Conservation (phyloP, 2,888 invertebrate species). For the Ophion slaviceki region DNA sequence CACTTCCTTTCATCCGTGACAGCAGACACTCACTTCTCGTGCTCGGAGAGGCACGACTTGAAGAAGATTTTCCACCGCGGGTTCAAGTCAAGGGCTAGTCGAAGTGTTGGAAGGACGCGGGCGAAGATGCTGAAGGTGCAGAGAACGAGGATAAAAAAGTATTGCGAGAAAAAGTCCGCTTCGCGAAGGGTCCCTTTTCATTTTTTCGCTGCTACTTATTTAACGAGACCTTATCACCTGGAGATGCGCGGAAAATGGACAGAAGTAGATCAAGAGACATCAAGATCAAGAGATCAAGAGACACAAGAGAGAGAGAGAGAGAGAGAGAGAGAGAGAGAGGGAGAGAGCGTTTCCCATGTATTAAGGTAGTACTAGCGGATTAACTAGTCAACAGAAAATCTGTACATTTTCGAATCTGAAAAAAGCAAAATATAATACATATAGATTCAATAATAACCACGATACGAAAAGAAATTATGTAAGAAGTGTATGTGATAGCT, state of each 20-base stretch:
- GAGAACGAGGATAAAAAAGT: slow-evolving; percentile 22
- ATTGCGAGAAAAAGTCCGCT: slow-evolving; percentile 18
- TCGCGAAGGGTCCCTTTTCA: slow-evolving; percentile 65
- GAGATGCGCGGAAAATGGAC: slow-evolving; percentile 14
- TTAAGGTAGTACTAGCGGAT: background rate
- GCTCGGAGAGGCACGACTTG: slow-evolving; percentile 60
- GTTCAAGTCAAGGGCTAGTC: slow-evolving; percentile 38
- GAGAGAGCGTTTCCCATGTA: background rate
- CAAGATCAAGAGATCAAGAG: too few species aligned
- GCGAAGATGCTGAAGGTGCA: slow-evolving; percentile 34
- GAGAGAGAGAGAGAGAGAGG: too few species aligned
- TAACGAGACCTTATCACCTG: slow-evolving; percentile 25
- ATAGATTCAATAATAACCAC: too few species aligned
- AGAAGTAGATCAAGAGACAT: background rate
- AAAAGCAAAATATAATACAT: too few species aligned
- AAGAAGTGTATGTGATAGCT: too few species aligned
- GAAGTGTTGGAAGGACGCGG: slow-evolving; percentile 42
- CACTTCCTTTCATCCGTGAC: slow-evolving; percentile 80
- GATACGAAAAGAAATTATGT: too few species aligned
- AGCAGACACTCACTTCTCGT: slow-evolving; percentile 72
- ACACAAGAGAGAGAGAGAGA: background rate
- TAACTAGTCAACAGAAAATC: too few species aligned
- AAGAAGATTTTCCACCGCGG: slow-evolving; percentile 62
- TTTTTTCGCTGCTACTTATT: slow-evolving; percentile 63
- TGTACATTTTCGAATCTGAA: too few species aligned